Base-by-base conservation (phyloP, 2,113 vertebrate genomes). In the Pholis gunnellus region DNA sequence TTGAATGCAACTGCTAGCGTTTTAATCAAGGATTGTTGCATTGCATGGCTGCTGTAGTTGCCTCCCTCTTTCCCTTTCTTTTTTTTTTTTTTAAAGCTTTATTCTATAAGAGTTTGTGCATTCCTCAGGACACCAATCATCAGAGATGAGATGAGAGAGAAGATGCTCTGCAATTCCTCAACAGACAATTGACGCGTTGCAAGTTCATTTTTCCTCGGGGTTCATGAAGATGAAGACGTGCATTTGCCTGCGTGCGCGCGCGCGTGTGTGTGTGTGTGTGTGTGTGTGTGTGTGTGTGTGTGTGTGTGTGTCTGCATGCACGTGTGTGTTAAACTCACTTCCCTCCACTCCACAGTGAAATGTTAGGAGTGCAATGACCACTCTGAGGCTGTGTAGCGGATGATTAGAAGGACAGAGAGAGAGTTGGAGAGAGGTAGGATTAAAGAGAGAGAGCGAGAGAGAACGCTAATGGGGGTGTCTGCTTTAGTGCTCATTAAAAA, bases 401-500 rank as follows among this genome's bases (percentile, higher is more conserved):
- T 87, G 85, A 89, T 89, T 85, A 91, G 74, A 84, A 72, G 72
- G 56, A 78, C 72, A 70, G 67, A 36, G 72, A 73, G 69, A 34
- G 79, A 69, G 72, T 29, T 5, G 22, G 61, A 64, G 52, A 31
- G 83, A 75, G 72, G 34, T 46, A 20, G 83, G 73, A 50, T 25
- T 42, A 78, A 44, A 67, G 63, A 67, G 66, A 70, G 61, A 25
- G 83, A 77, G 67, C 56, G 54, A 63, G 86, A 63, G 80, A 27
- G 40, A 76, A 40, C n/a, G 48, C 87, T 89, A 85, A 91, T 90
- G 91, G 80, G 70, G 86, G 78, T 81, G 81, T 90, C 81, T 83
- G 81, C 90, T 92, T 89, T 92, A 91, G 85, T 84, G 88, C 89
- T 93, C 92, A 91, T 93, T 91, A 91, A 91, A 92, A 89, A 86